Evolutionary conservation across 2,888 invertebrate genomes (phyloP).

Genomic region (Cistogaster globosa): DNA sequence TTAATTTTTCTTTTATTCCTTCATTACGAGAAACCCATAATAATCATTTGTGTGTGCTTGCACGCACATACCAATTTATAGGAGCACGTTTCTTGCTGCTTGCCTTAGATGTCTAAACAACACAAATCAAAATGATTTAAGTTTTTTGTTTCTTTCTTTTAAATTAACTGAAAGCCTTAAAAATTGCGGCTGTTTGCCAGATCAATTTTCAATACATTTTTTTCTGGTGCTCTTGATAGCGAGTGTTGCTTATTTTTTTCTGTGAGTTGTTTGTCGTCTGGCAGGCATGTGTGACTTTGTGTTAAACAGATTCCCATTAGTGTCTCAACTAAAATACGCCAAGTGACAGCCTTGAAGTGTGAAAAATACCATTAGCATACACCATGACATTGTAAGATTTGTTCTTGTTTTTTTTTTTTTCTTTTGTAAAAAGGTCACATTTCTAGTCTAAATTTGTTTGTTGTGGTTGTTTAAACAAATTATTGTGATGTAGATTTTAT

Average conservation of each 20-base stretch:
- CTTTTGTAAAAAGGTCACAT: conserved; percentile 13
- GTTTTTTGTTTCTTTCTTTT: background rate
- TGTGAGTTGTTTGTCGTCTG: conserved; percentile 51
- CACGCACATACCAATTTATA: conserved; percentile 24
- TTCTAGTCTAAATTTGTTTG: background rate
- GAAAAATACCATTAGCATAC: conserved; percentile 65
- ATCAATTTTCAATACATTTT: conserved; percentile 46
- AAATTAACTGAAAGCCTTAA: conserved; percentile 16
- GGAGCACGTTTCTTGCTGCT: background rate
- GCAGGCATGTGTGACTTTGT: conserved; percentile 69
- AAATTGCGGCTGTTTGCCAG: conserved; percentile 31
- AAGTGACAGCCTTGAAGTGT: conserved; percentile 70
- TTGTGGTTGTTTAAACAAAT: conserved; percentile 47
- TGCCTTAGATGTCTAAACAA: conserved; percentile 28
- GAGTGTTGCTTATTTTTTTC: background rate
- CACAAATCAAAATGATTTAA: conserved; percentile 20
- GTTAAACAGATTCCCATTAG: conserved; percentile 72
- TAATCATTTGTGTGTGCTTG: conserved; percentile 63
- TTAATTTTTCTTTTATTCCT: conserved; percentile 50
- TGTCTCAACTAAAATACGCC: conserved; percentile 58
- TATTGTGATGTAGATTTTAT: conserved; percentile 32
- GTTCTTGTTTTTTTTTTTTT: conserved; percentile 4
- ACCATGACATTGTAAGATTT: conserved; percentile 66
- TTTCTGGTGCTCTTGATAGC: conserved; percentile 1
- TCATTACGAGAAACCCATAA: conserved; percentile 48